Base-by-base conservation (phyloP, 30 jellyfish, hydroid and myxozoan genomes). In the Clytia hemisphaerica region DNA sequence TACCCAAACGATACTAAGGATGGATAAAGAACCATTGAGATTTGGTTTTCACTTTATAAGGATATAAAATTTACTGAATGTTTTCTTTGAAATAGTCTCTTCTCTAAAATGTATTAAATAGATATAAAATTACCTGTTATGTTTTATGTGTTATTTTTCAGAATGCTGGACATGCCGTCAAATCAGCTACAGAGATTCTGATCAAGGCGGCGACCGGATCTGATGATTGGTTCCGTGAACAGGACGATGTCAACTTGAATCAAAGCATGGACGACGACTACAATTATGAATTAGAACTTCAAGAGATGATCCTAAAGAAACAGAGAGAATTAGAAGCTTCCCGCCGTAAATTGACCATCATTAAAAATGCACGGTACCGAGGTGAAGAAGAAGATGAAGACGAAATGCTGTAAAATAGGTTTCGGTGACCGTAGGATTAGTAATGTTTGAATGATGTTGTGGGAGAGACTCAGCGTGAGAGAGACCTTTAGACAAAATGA, bases 201-300 rank as follows among this genome's bases (percentile, higher is more conserved):
- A 95, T 92, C 31, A 85, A 83, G 70, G 95, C 99, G 1, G 96
- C 95, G n/a, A 95, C 78, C 42, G 96, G 96, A 14, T 88, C 96
- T n/a, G n/a, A n/a, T 15, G 99, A 95, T 21, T 86, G 78, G 4
- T 92, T 92, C 80, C 78, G 88, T 7, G 85, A 69, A 45, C 95
- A 92, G 61, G 93, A 71, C 72, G 96, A 83, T 51, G 92, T 92
- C 9, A 80, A 85, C n/a, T 48, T 75, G 67, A 86, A 90, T 44
- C 80, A 92, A 46, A 57, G 88, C 53, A 68, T 91, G 3, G 76
- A 92, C 7, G 97, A 97, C 3, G 95, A 95, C 42, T 88, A 72
- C 44, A 83, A 92, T 50, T 94, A 79, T 76, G 96, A 83, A 73
- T 72, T 92, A 78, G 96, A 92, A 85, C 88, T 93, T 44, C 95